Conservation (phyloP, 2,888 invertebrate genomes). For the Tolmerus cingulatus region DNA sequence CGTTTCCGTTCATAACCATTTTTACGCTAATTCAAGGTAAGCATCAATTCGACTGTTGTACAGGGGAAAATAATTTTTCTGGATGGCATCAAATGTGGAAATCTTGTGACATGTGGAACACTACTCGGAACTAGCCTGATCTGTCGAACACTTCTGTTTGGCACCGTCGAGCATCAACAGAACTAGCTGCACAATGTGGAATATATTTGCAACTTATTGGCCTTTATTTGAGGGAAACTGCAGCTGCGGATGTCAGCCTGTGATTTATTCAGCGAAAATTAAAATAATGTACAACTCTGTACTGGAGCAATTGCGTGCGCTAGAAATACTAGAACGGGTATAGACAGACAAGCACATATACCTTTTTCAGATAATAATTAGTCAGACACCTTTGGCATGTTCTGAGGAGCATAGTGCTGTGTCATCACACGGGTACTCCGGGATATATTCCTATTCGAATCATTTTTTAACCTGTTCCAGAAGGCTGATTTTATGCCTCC, state of each 20-base stretch:
- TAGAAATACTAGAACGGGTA: not conserved
- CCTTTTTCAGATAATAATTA: not conserved
- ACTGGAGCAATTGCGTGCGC: not conserved
- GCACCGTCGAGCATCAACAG: conserved; percentile 47
- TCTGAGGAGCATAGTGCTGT: not conserved
- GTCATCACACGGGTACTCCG: not conserved
- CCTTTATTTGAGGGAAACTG: conserved; percentile 44
- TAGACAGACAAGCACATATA: not conserved
- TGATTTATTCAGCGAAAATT: conserved; percentile 32
- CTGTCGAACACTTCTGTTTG: conserved; percentile 43
- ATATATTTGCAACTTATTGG: conserved; percentile 51
- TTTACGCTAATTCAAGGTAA: not conserved
- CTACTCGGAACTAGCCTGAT: not conserved
- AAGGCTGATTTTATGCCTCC: conserved; percentile 21
- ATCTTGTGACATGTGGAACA: conserved; percentile 42
- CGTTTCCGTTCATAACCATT: not conserved
- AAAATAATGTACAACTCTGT: not conserved
- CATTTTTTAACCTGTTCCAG: not conserved
- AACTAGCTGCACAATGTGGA: conserved; percentile 46
- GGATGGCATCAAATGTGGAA: conserved; percentile 6
- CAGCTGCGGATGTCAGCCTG: conserved; percentile 15
- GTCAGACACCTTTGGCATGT: not conserved
- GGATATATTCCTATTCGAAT: not conserved
- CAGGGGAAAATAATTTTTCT: not conserved
- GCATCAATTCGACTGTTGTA: not conserved